Percentiles rank a stretch among this genome's conserved stretches.
Conservation (phyloP, 2,888 invertebrate genomes). For the Drosophila austrosaltans region DNA sequence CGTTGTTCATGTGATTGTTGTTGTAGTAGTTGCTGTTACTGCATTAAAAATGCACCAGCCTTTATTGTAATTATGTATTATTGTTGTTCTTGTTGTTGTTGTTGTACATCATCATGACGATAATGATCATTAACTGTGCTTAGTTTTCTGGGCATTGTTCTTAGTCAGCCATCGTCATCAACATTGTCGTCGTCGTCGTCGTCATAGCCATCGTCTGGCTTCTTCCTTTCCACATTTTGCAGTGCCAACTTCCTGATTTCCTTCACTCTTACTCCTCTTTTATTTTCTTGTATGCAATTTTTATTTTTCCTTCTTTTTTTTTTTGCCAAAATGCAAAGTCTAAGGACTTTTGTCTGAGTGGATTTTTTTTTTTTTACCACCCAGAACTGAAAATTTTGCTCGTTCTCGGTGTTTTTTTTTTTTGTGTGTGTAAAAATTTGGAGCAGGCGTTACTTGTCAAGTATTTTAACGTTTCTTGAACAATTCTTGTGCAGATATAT, state of each 20-base stretch:
- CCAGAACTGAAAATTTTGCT: slow-evolving; percentile 35
- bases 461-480: slow-evolving; percentile 15
- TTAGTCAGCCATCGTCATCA: slow-evolving; percentile 49
- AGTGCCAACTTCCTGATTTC: slow-evolving; percentile 77
- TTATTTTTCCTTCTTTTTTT: slow-evolving; percentile 39
- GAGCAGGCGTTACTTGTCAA: slow-evolving; percentile 35
- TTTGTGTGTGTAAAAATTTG: slow-evolving; percentile 59
- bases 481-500: background rate
- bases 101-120: slow-evolving; percentile 21
- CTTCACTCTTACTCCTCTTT: slow-evolving; percentile 14
- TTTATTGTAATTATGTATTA: slow-evolving; percentile 57
- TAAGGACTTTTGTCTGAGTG: slow-evolving; percentile 83
- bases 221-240: slow-evolving; percentile 53
- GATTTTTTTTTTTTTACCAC: slow-evolving; percentile 55
- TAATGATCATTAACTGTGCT: slow-evolving; percentile 38
- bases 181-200: slow-evolving; percentile 15
- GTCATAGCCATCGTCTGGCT: slow-evolving; percentile 33
- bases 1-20: slow-evolving; percentile 15
- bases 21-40: slow-evolving; percentile 36
- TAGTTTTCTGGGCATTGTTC: slow-evolving; percentile 65
- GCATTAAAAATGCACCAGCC: slow-evolving; percentile 53
- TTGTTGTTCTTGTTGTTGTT: slow-evolving; percentile 44
- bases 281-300: slow-evolving; percentile 1
- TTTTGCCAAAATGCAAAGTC: slow-evolving; percentile 79
- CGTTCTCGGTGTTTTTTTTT: slow-evolving; percentile 24